Conservation (phyloP, 2,888 invertebrate species). For the Pteria penguin region DNA sequence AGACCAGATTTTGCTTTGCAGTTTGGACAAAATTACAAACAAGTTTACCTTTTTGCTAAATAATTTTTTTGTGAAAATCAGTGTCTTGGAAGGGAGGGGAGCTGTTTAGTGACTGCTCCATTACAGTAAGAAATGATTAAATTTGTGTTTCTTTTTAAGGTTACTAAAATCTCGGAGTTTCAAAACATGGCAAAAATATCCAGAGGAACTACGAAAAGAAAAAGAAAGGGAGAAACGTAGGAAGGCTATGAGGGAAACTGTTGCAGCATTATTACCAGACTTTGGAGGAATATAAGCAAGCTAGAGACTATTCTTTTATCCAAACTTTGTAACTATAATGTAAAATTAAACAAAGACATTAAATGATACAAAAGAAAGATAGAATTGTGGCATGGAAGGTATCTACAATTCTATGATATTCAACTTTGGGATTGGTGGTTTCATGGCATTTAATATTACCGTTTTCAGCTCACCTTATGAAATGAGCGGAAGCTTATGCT, state of each 20-base stretch:
- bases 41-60: background rate
- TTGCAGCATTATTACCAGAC: slow-evolving; percentile 75
- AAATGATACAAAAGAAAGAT: too few relatives aligned
- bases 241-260: slow-evolving; percentile 75
- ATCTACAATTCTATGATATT: too few relatives aligned
- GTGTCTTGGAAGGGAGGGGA: background rate
- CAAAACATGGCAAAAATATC: slow-evolving; percentile 68
- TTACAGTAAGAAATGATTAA: background rate
- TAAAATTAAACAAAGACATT: too few relatives aligned
- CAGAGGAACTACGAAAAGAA: slow-evolving; percentile 65
- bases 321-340: too few relatives aligned
- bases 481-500: too few relatives aligned
- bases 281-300: slow-evolving; percentile 47
- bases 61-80: background rate
- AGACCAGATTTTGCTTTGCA: too few relatives aligned
- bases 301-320: too few relatives aligned
- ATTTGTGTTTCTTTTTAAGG: slow-evolving; percentile 62
- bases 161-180: slow-evolving; percentile 66
- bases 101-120: background rate
- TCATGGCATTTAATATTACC: too few relatives aligned
- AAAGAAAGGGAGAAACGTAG: slow-evolving; percentile 69
- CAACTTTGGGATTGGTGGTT: too few relatives aligned
- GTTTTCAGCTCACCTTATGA: too few relatives aligned
- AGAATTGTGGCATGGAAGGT: too few relatives aligned
- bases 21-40: too few relatives aligned